phyloP scores from a whole-genome alignment of 2,113 vertebrate species.

The Enhydra lutris region DNA sequence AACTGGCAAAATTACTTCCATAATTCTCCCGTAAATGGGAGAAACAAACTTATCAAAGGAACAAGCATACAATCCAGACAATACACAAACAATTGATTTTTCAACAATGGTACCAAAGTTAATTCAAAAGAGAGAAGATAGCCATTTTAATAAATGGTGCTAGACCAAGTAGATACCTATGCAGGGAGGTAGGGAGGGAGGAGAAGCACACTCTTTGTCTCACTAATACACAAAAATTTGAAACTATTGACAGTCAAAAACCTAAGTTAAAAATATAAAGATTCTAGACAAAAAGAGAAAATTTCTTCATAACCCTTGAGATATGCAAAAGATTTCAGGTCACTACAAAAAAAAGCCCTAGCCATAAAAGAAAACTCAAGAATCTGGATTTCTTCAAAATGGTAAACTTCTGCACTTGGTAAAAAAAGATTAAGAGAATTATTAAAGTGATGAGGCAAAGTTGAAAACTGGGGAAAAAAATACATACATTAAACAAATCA shows the following conservation, averaged over 20 bases:
- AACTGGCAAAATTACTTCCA: background rate
- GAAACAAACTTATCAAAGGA: background rate
- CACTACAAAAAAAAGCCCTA: background rate
- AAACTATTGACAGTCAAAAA: background rate
- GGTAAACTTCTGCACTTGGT: background rate
- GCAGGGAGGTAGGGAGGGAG: rapidly evolving
- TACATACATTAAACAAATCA: background rate
- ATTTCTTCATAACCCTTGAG: background rate
- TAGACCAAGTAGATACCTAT: background rate
- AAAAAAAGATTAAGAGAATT: background rate
- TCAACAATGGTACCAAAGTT: background rate
- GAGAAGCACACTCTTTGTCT: background rate
- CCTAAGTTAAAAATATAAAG: background rate
- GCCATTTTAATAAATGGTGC: background rate
- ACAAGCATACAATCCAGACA: background rate
- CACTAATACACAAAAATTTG: background rate
- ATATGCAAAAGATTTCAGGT: background rate
- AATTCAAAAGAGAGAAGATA: background rate
- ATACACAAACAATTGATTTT: background rate
- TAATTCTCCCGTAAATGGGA: too few species aligned
- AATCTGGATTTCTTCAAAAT: background rate
- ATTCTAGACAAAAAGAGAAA: background rate
- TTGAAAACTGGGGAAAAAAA: background rate
- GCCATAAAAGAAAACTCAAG: background rate
- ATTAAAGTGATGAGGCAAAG: background rate